A percentile compares a stretch with the other conserved stretches of the same genome.
Evolutionary conservation across 2,797 vertebrate species (phyloP).

Genomic region (Mus caroli): DNA sequence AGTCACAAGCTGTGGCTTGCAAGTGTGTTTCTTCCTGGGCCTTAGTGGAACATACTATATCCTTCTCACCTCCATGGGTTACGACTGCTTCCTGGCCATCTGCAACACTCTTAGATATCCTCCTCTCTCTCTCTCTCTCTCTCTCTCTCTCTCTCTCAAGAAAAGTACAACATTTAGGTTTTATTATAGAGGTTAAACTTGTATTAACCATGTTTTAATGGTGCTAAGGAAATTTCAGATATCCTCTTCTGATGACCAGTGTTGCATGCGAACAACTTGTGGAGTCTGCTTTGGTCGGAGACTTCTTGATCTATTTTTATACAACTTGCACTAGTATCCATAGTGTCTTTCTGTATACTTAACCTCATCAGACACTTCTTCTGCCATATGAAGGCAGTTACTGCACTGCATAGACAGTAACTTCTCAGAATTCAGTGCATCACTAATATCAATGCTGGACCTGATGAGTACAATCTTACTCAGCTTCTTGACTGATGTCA

Average conservation of each 20-base stretch:
- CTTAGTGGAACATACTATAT: slow-evolving; percentile 64
- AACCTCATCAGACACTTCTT: slow-evolving; percentile 78
- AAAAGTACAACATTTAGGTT: neutral
- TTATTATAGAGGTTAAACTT: neutral
- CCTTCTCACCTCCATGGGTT: slow-evolving; percentile 78
- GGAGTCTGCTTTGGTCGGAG: slow-evolving; percentile 70
- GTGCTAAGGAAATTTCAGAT: slow-evolving; percentile 94
- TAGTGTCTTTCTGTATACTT: slow-evolving; percentile 65
- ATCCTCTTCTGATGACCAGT: slow-evolving; percentile 75
- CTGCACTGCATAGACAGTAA: slow-evolving; percentile 64
- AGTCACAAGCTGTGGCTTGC: slow-evolving; percentile 51
- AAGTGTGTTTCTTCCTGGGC: slow-evolving; percentile 81
- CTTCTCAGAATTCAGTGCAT: slow-evolving; percentile 51
- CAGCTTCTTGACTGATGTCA: neutral
- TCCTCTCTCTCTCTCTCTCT: too few species aligned
- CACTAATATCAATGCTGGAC: neutral
- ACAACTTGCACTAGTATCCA: slow-evolving; percentile 45
- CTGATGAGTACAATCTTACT: neutral
- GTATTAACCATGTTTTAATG: slow-evolving; percentile 78
- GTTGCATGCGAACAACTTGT: slow-evolving; percentile 50
- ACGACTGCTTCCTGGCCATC: slow-evolving; percentile 81
- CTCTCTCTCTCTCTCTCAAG: neutral
- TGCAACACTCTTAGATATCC: slow-evolving; percentile 33
- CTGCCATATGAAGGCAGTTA: slow-evolving; percentile 73
- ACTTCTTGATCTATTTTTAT: slow-evolving; percentile 62